Percentiles rank a stretch among this genome's conserved stretches.
Conservation (phyloP, 2,888 invertebrate species). For the Tetramorium bicarinatum region DNA sequence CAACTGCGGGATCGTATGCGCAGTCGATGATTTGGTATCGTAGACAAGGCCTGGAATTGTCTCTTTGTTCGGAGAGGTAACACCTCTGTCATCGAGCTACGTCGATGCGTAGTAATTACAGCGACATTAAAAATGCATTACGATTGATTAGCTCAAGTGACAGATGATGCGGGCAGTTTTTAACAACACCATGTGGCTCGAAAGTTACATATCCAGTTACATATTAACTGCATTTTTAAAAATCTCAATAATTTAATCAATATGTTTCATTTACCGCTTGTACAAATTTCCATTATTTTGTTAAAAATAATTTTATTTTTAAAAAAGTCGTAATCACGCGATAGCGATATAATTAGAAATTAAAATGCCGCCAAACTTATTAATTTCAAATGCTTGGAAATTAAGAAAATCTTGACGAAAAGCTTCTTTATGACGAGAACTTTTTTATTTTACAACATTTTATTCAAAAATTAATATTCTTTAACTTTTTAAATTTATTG, state of each 20-base stretch:
- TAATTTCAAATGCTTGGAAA: neutral
- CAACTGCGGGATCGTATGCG: neutral
- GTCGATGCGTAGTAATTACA: conserved; percentile 30
- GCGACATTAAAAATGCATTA: neutral
- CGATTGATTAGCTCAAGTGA: conserved; percentile 29
- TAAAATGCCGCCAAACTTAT: neutral
- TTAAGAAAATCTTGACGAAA: neutral
- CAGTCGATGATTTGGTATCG: conserved; percentile 4
- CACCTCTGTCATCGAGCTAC: conserved; percentile 2
- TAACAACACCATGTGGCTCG: neutral
- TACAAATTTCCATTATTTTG: no score
- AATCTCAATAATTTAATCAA: neutral
- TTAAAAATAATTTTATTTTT: no score
- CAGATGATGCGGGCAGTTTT: neutral
- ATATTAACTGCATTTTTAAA: neutral
- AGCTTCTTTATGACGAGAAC: neutral
- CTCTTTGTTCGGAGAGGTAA: conserved; percentile 51
- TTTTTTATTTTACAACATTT: neutral
- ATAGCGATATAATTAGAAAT: neutral
- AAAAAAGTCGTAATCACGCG: no score
- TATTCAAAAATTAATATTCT: neutral
- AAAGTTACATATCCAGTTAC: neutral
- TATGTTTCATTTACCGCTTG: neutral
- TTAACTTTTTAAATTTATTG: neutral
- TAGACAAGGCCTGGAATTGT: conserved; percentile 37